A percentile compares a stretch with the other conserved stretches of the same genome.
phyloP scores from a whole-genome alignment of 2,797 vertebrate species.

The Poecilia picta region DNA sequence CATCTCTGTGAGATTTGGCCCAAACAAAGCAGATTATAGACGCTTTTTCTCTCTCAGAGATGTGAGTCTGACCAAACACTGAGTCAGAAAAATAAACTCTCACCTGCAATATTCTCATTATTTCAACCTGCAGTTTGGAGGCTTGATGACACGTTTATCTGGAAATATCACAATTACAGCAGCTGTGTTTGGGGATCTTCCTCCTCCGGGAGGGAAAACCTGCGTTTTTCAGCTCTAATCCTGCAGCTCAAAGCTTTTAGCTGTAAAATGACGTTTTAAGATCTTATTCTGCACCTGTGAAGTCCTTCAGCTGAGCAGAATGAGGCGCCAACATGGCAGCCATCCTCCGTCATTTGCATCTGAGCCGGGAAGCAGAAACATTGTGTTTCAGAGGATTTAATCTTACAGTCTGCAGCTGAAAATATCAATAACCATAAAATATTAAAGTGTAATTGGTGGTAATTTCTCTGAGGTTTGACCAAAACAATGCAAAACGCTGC shows the following conservation, averaged over 20 bases:
- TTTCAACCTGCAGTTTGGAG: neutral
- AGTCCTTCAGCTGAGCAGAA: neutral
- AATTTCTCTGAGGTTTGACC: neutral
- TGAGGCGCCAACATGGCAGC: neutral
- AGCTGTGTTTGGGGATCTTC: neutral
- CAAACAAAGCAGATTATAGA: constrained; percentile 13
- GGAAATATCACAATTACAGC: neutral
- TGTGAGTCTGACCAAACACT: neutral
- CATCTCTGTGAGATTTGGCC: neutral
- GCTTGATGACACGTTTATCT: neutral
- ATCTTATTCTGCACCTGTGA: neutral
- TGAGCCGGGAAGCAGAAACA: neutral
- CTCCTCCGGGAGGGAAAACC: neutral
- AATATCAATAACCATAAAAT: neutral
- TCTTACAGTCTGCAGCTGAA: neutral
- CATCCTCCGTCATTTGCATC: neutral
- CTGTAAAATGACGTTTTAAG: neutral
- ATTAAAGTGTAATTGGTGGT: neutral
- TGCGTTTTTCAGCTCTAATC: neutral
- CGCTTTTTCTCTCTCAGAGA: neutral
- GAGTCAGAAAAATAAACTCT: neutral
- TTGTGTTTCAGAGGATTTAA: neutral
- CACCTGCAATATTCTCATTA: neutral
- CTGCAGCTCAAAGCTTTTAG: neutral
- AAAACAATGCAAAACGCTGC: neutral